These are phyloP conservation scores for Ictalurus furcatus DNA, from an alignment of 2,113 vertebrate species.

Conservation along the genomic window DNA sequence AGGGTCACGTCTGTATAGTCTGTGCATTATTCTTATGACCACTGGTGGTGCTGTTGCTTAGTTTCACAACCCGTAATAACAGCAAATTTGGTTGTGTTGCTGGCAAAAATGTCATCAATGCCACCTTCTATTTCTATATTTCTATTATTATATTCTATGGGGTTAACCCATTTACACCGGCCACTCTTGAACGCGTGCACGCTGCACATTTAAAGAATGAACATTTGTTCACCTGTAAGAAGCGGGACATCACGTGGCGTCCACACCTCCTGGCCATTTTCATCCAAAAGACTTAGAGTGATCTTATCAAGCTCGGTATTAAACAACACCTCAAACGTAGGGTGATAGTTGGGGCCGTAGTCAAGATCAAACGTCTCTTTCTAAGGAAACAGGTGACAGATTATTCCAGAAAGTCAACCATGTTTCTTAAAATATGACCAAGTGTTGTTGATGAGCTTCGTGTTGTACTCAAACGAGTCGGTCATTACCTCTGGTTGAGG, in stretches of 20 bases:
- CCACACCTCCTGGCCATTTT: conserved; percentile 8
- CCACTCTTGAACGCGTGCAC: background rate
- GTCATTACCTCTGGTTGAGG: conserved; percentile 18
- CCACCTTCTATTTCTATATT: background rate
- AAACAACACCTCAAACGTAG: conserved; percentile 28
- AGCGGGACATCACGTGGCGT: background rate
- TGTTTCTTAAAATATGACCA: background rate
- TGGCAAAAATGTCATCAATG: no score
- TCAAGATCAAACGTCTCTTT: background rate
- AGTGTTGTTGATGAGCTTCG: background rate
- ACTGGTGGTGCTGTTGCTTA: background rate
- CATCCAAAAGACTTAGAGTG: conserved; percentile 2
- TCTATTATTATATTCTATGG: no score
- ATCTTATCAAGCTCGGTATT: background rate
- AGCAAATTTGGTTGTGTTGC: no score
- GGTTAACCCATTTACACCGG: background rate
- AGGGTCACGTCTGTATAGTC: background rate
- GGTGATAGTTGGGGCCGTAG: conserved; percentile 17
- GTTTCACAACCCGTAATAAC: no score
- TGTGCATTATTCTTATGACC: background rate
- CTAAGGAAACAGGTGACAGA: background rate
- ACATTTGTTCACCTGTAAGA: background rate
- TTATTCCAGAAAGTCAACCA: background rate
- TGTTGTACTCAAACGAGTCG: no score
- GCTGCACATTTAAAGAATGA: no score